phyloP scores from a whole-genome alignment of 2,113 vertebrate species.

The Anolis sagrei region DNA sequence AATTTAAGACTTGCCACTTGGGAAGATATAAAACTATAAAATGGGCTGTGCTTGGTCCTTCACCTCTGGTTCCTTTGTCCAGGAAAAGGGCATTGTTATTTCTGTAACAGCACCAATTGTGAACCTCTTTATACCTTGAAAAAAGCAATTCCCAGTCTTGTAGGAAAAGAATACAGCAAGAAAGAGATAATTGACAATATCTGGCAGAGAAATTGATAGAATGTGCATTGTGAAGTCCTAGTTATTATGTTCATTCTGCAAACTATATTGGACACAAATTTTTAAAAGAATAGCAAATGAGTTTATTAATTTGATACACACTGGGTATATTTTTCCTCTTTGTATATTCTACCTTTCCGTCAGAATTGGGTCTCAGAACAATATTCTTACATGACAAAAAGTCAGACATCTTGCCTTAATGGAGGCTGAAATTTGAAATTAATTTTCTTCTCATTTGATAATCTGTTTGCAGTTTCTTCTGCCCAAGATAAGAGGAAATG shows the following conservation, averaged over 20 bases:
- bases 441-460: too few species aligned
- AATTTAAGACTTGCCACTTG: neutral
- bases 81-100: neutral
- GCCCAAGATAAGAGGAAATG: neutral
- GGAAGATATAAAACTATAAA: neutral
- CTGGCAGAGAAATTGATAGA: neutral
- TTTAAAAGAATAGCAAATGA: neutral
- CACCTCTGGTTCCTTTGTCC: neutral
- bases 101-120: neutral
- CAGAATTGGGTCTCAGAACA: too few species aligned
- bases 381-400: neutral
- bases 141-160: neutral
- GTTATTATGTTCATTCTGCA: neutral
- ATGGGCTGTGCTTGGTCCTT: neutral
- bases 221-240: neutral
- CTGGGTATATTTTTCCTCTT: neutral
- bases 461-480: neutral
- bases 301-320: neutral
- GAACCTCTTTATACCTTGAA: neutral
- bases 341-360: too few species aligned
- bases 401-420: neutral
- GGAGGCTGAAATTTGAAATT: neutral
- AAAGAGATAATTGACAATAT: neutral
- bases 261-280: neutral
- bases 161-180: neutral